phyloP scores from a whole-genome alignment of 2,113 vertebrate species.

The Amazona guildingii region DNA sequence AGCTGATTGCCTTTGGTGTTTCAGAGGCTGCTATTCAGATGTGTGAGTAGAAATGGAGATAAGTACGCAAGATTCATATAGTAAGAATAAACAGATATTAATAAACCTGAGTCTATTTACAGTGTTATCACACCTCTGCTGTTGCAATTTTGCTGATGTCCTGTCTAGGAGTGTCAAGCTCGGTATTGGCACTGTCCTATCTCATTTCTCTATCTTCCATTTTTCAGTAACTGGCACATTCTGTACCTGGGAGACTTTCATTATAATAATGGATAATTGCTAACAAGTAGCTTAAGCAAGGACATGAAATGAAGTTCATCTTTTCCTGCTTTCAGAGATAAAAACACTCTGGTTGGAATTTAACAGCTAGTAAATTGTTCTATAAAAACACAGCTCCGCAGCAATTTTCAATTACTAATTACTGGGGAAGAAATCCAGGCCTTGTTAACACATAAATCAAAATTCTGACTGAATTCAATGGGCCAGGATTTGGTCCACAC shows the following conservation, averaged over 20 bases:
- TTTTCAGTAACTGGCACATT: constrained; percentile 10
- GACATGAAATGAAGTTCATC: constrained; percentile 37
- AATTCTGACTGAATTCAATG: background rate
- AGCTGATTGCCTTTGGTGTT: background rate
- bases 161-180: background rate
- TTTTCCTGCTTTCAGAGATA: constrained; percentile 21
- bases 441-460: background rate
- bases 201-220: background rate
- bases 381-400: background rate
- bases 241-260: constrained; percentile 5
- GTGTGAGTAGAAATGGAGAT: background rate
- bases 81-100: background rate
- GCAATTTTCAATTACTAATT: background rate
- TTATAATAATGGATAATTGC: constrained; percentile 25
- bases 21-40: background rate
- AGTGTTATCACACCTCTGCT: background rate
- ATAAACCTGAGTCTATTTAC: background rate
- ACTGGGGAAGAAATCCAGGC: background rate
- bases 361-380: background rate
- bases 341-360: constrained; percentile 11
- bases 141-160: background rate
- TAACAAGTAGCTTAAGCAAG: constrained; percentile 9
- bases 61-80: background rate
- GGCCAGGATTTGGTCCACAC: background rate
- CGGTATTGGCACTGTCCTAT: background rate